These are phyloP conservation scores for Thomomys bottae DNA, from an alignment of 2,113 vertebrate genomes.

Conservation along the genomic window DNA sequence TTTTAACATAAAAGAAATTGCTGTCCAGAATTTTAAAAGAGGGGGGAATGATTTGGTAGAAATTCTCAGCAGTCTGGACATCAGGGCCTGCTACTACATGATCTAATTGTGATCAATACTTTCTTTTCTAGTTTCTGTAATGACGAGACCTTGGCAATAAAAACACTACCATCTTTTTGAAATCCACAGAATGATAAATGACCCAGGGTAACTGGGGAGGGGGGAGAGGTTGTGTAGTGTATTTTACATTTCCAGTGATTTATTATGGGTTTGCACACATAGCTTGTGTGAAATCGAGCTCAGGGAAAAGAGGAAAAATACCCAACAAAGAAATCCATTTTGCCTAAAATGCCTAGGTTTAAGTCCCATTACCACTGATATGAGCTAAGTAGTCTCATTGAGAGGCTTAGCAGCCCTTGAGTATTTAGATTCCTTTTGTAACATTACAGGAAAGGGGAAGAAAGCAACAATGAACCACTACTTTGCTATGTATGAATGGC, in stretches of 20 bases:
- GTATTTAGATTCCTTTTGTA: constrained; percentile 60
- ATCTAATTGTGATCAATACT: constrained; percentile 84
- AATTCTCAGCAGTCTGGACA: constrained; percentile 73
- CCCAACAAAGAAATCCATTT: constrained; percentile 70
- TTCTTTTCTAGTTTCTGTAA: constrained; percentile 84
- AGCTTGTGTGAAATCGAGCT: constrained; percentile 73
- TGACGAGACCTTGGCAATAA: constrained; percentile 82
- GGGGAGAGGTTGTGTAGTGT: constrained; percentile 67
- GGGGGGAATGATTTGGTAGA: constrained; percentile 60
- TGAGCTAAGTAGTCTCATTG: constrained; percentile 59
- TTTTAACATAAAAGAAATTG: constrained; percentile 76
- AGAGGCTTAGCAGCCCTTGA: constrained; percentile 10
- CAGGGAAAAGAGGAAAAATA: constrained; percentile 21
- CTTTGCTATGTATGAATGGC: constrained; percentile 33
- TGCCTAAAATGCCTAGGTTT: neutral
- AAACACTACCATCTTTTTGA: constrained; percentile 85
- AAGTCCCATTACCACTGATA: constrained; percentile 30
- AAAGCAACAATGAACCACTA: constrained; percentile 49
- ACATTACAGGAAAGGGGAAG: constrained; percentile 29
- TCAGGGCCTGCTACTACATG: constrained; percentile 76
- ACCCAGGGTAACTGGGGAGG: constrained; percentile 63
- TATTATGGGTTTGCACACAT: constrained; percentile 76
- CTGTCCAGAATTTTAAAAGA: constrained; percentile 73
- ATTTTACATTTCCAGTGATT: constrained; percentile 82
- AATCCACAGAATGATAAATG: constrained; percentile 81